These are phyloP conservation scores for Otis tarda DNA, from an alignment of 2,113 vertebrate genomes.

Conservation along the genomic window DNA sequence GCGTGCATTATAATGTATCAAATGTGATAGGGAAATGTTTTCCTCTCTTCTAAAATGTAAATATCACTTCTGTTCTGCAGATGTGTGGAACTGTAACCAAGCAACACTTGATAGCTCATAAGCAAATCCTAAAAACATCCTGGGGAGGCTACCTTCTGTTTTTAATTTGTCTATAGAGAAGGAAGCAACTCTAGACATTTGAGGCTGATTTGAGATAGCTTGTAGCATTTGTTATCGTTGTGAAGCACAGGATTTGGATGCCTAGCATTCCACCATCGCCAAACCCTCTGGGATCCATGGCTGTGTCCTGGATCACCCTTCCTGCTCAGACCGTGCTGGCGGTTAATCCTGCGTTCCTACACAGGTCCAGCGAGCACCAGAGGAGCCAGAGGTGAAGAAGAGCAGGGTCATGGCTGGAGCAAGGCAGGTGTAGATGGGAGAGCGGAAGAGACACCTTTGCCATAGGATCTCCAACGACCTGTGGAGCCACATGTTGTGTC, in stretches of 20 bases:
- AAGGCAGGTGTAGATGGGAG: not conserved
- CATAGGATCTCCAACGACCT: not conserved
- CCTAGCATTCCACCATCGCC: not conserved
- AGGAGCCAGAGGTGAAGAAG: not conserved
- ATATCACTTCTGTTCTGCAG: not conserved
- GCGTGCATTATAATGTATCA: not conserved
- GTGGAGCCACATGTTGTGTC: not conserved
- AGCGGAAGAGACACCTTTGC: not conserved
- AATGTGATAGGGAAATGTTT: not conserved
- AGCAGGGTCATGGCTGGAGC: not conserved
- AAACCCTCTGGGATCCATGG: not conserved
- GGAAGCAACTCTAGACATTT: not conserved
- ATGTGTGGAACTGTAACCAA: not conserved
- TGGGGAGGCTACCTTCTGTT: not conserved
- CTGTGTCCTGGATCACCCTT: slow-evolving; percentile 13
- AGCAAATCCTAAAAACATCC: not conserved
- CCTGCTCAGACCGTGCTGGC: not conserved
- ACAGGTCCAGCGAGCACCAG: fast-evolving
- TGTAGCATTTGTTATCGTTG: not conserved
- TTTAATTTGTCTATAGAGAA: not conserved
- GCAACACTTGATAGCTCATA: not conserved
- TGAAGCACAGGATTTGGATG: not conserved
- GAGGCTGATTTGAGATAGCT: not conserved
- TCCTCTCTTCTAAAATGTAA: not conserved
- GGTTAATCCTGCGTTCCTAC: not conserved